Conservation (phyloP, 2,888 invertebrate genomes). For the Drosophila pullipes region DNA sequence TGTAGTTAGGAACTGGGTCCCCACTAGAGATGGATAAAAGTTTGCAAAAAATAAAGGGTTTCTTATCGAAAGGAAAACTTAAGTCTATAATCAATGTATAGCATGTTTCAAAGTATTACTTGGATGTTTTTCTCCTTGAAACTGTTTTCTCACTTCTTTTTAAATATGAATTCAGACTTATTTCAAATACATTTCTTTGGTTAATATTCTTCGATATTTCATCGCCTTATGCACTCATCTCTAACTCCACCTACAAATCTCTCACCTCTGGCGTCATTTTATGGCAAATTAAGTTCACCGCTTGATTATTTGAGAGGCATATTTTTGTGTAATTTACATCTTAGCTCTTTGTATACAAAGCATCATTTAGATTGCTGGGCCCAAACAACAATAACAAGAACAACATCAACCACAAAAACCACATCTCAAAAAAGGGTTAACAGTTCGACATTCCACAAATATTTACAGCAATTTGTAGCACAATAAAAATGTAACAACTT, state of each 20-base stretch:
- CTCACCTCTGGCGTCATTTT: constrained; percentile 51
- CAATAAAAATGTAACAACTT: constrained; percentile 71
- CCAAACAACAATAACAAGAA: constrained; percentile 20
- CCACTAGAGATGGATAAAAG: constrained; percentile 38
- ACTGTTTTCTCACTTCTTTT: neutral
- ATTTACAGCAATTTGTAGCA: constrained; percentile 80
- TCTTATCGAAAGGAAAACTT: neutral
- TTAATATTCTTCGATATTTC: neutral
- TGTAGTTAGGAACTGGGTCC: constrained; percentile 20
- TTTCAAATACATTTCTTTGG: neutral
- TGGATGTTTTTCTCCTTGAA: neutral
- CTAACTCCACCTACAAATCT: constrained; percentile 1
- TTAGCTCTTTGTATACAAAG: constrained; percentile 24
- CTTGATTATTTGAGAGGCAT: constrained; percentile 72
- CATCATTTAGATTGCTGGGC: constrained; percentile 22
- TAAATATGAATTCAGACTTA: neutral
- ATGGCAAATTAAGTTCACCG: constrained; percentile 80
- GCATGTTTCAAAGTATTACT: neutral
- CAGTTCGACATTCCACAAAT: constrained; percentile 73
- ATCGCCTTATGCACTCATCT: constrained; percentile 24
- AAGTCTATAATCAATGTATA: neutral
- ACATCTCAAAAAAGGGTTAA: constrained; percentile 65
- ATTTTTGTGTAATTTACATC: constrained; percentile 71
- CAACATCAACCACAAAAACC: neutral
- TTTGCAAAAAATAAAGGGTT: neutral